Evolutionary conservation across 2,113 vertebrate species (phyloP).

Genomic region (Gila orcuttii): DNA sequence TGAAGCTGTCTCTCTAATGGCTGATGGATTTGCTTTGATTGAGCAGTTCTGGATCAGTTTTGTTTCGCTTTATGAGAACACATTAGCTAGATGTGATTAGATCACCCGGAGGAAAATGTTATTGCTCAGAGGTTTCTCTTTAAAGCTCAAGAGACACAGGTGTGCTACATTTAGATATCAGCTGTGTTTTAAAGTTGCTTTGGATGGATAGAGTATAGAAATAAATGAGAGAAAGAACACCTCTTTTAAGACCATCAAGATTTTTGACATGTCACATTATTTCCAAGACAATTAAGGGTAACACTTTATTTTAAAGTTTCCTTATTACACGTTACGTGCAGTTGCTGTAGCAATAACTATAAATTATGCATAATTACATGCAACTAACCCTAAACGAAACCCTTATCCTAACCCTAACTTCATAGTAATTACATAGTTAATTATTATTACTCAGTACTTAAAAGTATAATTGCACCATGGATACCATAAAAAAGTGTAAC

Average conservation of each 20-base stretch:
- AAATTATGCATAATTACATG: too few relatives aligned
- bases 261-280: neutral
- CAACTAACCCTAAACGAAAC: too few relatives aligned
- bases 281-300: neutral
- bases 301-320: too few relatives aligned
- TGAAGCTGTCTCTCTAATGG: neutral
- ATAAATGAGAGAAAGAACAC: neutral
- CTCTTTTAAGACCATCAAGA: neutral
- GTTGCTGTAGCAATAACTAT: too few relatives aligned
- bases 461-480: too few relatives aligned
- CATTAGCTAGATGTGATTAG: conserved; percentile 1
- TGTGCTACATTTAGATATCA: neutral
- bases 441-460: too few relatives aligned
- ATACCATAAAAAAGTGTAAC: too few relatives aligned
- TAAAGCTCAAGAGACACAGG: neutral
- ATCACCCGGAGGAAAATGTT: neutral
- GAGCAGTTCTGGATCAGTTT: neutral
- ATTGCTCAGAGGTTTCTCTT: neutral
- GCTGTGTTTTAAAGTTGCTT: neutral
- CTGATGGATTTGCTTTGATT: neutral
- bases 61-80: conserved; percentile 2
- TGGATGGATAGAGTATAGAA: neutral
- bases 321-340: too few relatives aligned
- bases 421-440: too few relatives aligned
- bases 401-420: too few relatives aligned